Conservation (phyloP, 2,113 vertebrate species). For the Okapia johnstoni region DNA sequence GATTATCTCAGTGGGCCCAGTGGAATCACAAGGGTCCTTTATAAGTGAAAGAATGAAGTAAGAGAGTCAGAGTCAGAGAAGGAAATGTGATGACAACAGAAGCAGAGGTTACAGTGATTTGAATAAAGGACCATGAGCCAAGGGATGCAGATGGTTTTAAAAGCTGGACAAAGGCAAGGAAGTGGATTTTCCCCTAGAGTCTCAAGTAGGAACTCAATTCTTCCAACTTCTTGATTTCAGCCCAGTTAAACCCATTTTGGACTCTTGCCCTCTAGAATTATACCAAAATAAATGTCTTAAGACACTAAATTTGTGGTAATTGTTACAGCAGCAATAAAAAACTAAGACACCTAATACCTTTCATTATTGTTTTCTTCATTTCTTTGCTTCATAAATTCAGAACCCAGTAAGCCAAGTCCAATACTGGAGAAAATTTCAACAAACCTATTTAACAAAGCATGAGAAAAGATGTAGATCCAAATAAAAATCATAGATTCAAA, state of each 20-base stretch:
- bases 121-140: background rate
- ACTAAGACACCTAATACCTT: background rate
- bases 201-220: background rate
- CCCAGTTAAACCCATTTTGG: background rate
- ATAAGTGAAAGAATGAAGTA: background rate
- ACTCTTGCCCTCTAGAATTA: background rate
- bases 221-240: background rate
- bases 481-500: background rate
- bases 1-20: background rate
- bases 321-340: background rate
- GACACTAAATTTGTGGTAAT: background rate
- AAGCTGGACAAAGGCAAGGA: background rate
- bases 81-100: background rate
- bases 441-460: background rate
- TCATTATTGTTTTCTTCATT: background rate
- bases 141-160: constrained; percentile 25
- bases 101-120: background rate
- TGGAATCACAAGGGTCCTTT: background rate
- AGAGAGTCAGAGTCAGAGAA: background rate
- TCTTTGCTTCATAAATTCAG: constrained; percentile 16
- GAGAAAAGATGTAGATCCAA: constrained; percentile 3
- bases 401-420: background rate
- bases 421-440: background rate
- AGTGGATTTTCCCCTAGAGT: background rate
- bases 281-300: background rate